Base-by-base conservation (phyloP, 1,140 invertebrate species). In the Calycopis cecrops region DNA sequence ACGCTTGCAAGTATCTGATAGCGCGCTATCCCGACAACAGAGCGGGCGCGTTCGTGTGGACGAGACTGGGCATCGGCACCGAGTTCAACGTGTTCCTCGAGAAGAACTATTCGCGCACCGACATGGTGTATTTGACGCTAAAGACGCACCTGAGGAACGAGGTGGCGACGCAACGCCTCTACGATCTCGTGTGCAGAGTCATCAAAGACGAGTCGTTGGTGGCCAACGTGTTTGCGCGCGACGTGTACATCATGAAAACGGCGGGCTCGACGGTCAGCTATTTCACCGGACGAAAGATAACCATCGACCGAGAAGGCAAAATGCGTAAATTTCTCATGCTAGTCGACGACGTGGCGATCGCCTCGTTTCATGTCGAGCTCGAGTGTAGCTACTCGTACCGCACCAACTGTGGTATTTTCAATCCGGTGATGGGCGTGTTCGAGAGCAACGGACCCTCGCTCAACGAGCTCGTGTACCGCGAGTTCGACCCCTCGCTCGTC, bases 401-500 rank as follows among this genome's bases (percentile, higher is more conserved):
- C 44, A 47, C 44, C 44, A 47, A 47, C 21, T 47, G 21, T 14
- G 44, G 16, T 14, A 47, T 47, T 14, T 47, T 47, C 17, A 47
- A 47, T 10, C 44, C 44, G 4, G 17, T 47, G 44, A 47, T 21
- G 44, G 16, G 40, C 14, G 44, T 47, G 17, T 47, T 47, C 28
- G 48, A 49, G 48, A 28, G 18, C 10, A 49, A 49, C 48, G 18
- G 48, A 28, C 18, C 17, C 18, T 49, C 48, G 28, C 48, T 49
- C 48, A 49, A 49, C 18, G 48, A 49, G n/a, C 48, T 49, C 48
- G 48, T 49, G 17, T 49, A 49, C 28, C 48, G 48, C 48, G 48
- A 49, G 48, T 12, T 48, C 11, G 47, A 48, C n/a, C 28, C 48
- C 11, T 49, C 28, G 48, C 48, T 21, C 18, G 18, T 49, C n/a